phyloP scores from a whole-genome alignment of 2,797 vertebrate genomes.

The Hoplostethus atlanticus region DNA sequence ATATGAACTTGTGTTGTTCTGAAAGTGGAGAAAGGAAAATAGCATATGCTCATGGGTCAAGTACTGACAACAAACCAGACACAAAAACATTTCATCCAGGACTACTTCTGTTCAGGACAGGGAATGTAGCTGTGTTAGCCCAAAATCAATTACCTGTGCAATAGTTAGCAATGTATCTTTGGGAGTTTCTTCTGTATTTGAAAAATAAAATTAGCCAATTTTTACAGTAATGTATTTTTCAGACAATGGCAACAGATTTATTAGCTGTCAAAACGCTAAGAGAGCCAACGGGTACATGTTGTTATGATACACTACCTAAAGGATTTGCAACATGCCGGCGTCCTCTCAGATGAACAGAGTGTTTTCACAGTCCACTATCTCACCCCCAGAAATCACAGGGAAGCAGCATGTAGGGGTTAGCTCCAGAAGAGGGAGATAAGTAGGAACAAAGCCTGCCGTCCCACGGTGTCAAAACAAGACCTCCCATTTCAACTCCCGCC shows the following conservation, averaged over 20 bases:
- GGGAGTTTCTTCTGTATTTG: neutral
- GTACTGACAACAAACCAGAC: neutral
- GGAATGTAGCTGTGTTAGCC: too few relatives aligned
- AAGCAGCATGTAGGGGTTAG: slow-evolving; percentile 36
- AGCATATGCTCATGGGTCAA: slow-evolving; percentile 16
- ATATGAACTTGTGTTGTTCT: slow-evolving; percentile 16
- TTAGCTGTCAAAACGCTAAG: neutral
- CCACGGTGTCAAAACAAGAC: slow-evolving; percentile 80
- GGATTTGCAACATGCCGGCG: too few relatives aligned
- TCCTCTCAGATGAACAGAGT: slow-evolving; percentile 4
- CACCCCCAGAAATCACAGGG: slow-evolving; percentile 56
- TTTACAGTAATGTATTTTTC: too few relatives aligned
- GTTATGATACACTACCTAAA: neutral
- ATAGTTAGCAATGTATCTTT: neutral
- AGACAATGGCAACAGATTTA: neutral
- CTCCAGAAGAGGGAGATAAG: slow-evolving; percentile 70
- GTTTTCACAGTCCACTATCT: slow-evolving; percentile 28
- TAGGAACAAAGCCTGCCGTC: slow-evolving; percentile 79
- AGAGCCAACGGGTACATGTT: neutral
- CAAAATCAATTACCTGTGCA: neutral
- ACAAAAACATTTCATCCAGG: neutral
- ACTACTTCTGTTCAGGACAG: too few relatives aligned
- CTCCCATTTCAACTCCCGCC: slow-evolving; percentile 62
- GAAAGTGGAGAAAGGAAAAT: slow-evolving; percentile 12
- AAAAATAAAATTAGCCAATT: too few relatives aligned